phyloP scores from a whole-genome alignment of 1,140 invertebrate genomes.

The Ephestia elutella region DNA sequence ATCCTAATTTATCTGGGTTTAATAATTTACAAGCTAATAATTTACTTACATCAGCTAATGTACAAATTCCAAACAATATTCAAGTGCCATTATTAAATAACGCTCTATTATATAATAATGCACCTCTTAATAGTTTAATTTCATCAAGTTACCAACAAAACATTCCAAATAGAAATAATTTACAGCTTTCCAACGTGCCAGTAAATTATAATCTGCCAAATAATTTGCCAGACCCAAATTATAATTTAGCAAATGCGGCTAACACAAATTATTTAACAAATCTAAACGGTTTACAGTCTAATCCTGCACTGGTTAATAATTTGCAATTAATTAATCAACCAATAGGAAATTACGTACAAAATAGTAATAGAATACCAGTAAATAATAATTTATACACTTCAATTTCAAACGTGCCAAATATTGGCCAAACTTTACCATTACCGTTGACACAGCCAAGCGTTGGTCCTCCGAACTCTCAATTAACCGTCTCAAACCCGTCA shows the following conservation, averaged over 20 bases:
- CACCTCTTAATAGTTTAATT: background rate
- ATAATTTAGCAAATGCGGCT: background rate
- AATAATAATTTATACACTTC: constrained; percentile 5
- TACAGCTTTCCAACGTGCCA: background rate
- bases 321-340: background rate
- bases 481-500: background rate
- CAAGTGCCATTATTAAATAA: background rate
- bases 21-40: constrained; percentile 2
- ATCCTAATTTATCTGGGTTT: background rate
- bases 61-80: background rate
- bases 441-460: background rate
- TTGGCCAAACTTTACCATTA: background rate
- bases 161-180: background rate
- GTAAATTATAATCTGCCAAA: constrained; percentile 7
- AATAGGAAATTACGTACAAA: background rate
- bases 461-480: background rate
- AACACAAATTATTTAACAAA: background rate
- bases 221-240: background rate
- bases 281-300: background rate
- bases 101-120: background rate
- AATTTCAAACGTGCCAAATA: background rate
- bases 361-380: constrained; percentile 1
- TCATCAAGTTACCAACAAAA: background rate
- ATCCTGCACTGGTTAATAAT: background rate
- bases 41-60: background rate